phyloP scores from a whole-genome alignment of 2,113 vertebrate species.

The Tricholaema leucomelas region DNA sequence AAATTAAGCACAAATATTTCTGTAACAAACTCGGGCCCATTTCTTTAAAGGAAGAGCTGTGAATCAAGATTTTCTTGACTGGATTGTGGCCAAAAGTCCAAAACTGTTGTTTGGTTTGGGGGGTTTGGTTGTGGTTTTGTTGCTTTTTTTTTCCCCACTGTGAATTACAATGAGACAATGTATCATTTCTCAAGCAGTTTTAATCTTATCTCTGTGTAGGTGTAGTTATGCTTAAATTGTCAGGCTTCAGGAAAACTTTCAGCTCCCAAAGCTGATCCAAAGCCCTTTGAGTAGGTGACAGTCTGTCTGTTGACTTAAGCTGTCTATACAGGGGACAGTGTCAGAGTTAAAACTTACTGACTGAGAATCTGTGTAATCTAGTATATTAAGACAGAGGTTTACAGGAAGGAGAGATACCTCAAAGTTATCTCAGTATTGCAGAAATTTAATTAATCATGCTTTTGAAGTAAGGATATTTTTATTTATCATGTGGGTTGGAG shows the following conservation, averaged over 20 bases:
- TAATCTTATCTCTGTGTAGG: conserved; percentile 55
- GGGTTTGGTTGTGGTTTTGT: no score
- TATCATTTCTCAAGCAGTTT: conserved; percentile 16
- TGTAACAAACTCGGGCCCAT: neutral
- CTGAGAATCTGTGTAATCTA: neutral
- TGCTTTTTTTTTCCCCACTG: no score
- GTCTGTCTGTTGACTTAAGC: conserved; percentile 33
- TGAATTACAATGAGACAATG: neutral
- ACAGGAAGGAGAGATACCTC: conserved; percentile 12
- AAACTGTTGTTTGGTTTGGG: accelerated
- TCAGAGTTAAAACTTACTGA: neutral
- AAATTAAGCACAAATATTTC: neutral
- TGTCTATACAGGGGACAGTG: neutral
- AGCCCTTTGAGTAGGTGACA: conserved; percentile 31
- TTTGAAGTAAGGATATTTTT: conserved; percentile 1
- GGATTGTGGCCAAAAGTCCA: neutral
- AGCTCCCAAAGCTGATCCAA: conserved; percentile 30
- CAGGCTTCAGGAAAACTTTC: conserved; percentile 36
- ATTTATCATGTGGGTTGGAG: neutral
- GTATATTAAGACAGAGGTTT: conserved; percentile 3
- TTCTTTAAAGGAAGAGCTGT: neutral
- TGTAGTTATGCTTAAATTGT: conserved; percentile 27
- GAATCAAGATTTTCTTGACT: neutral
- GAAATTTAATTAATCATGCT: conserved; percentile 2
- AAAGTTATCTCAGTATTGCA: conserved; percentile 7